Percentiles rank a stretch among this genome's conserved stretches.
These are phyloP conservation scores for Drosophila emarginata DNA, from an alignment of 2,888 invertebrate species.

Conservation along the genomic window DNA sequence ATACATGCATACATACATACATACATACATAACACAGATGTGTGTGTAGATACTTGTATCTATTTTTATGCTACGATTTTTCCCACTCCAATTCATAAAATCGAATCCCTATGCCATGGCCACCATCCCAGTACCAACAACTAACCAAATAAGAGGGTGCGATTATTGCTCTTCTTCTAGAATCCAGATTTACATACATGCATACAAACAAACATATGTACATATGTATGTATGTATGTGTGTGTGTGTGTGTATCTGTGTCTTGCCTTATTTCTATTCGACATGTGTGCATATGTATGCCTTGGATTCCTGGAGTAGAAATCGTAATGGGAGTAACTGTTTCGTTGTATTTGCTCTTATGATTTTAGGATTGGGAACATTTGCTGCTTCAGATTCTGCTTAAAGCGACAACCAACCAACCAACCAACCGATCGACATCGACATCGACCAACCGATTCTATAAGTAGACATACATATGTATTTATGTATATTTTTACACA, in stretches of 20 bases:
- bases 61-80: conserved; percentile 74
- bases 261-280: no score
- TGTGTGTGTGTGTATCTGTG: conserved; percentile 9
- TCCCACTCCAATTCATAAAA: conserved; percentile 49
- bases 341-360: conserved; percentile 43
- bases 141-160: conserved; percentile 31
- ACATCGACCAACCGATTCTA: conserved; percentile 60
- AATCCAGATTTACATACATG: neutral
- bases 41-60: conserved; percentile 50
- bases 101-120: conserved; percentile 14
- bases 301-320: conserved; percentile 28
- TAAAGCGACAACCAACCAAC: conserved; percentile 13
- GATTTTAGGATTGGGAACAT: conserved; percentile 47
- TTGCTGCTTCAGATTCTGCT: conserved; percentile 30
- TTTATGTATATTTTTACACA: conserved; percentile 54
- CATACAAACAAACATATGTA: conserved; percentile 2
- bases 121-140: conserved; percentile 44
- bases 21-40: neutral
- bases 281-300: no score
- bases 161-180: conserved; percentile 4
- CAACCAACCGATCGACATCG: conserved; percentile 1
- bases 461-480: conserved; percentile 67
- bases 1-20: no score
- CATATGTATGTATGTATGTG: neutral
- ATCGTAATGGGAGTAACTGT: conserved; percentile 43